Evolutionary conservation across 2,888 invertebrate genomes (phyloP).

Genomic region (Drosophila pegasa): DNA sequence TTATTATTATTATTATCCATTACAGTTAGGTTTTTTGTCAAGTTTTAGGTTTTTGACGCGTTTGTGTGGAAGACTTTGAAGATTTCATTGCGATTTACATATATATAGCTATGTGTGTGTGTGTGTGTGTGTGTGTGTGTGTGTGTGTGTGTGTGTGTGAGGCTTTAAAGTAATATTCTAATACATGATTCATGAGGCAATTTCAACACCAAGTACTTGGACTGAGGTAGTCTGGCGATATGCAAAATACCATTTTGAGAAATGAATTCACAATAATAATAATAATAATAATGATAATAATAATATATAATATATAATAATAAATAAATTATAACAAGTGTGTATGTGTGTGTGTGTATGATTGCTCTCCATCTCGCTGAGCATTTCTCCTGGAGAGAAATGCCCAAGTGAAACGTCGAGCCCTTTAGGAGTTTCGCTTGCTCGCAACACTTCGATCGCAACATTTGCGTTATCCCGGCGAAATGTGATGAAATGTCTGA

Average conservation of each 20-base stretch:
- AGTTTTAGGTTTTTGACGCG: conserved; percentile 44
- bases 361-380: conserved; percentile 32
- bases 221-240: conserved; percentile 80
- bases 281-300: conserved; percentile 71
- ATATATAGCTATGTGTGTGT: conserved; percentile 11
- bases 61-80: conserved; percentile 74
- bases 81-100: conserved; percentile 73
- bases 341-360: conserved; percentile 36
- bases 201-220: conserved; percentile 80
- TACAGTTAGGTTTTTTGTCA: conserved; percentile 48
- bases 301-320: conserved; percentile 66
- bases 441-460: conserved; percentile 67
- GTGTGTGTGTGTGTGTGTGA: conserved; percentile 30
- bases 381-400: conserved; percentile 23
- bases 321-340: conserved; percentile 74
- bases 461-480: conserved; percentile 73
- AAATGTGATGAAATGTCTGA: conserved; percentile 76
- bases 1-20: conserved; percentile 46
- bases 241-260: conserved; percentile 71
- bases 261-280: conserved; percentile 63
- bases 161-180: conserved; percentile 51
- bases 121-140: conserved; percentile 7
- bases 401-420: conserved; percentile 30
- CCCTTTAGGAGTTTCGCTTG: conserved; percentile 61
- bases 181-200: conserved; percentile 75